Evolutionary conservation across 2,113 vertebrate species (phyloP).

Genomic region (Antidorcas marsupialis): DNA sequence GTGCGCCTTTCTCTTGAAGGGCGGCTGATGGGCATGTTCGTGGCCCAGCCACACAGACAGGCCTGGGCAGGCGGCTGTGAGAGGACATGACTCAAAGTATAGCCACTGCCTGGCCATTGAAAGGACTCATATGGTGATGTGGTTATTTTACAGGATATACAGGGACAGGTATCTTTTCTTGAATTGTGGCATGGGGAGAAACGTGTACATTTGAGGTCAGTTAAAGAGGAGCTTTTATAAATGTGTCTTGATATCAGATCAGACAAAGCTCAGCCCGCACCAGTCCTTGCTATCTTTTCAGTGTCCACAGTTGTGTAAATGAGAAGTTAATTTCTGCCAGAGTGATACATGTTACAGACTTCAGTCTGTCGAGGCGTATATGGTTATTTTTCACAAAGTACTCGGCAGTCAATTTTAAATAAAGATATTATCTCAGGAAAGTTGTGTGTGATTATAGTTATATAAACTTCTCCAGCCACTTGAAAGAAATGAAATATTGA

Average conservation of each 20-base stretch:
- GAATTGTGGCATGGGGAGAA: too few relatives aligned
- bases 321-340: background rate
- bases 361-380: background rate
- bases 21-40: background rate
- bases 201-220: background rate
- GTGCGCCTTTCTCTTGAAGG: background rate
- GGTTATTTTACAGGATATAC: background rate
- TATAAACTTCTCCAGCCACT: constrained; percentile 49
- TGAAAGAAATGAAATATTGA: constrained; percentile 71
- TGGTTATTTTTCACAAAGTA: constrained; percentile 44
- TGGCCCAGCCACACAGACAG: background rate
- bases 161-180: background rate
- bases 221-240: background rate
- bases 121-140: background rate
- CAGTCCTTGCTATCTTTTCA: background rate
- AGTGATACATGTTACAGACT: background rate
- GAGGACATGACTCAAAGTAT: rapidly evolving
- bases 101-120: background rate
- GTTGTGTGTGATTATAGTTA: constrained; percentile 22
- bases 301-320: background rate
- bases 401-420: constrained; percentile 41
- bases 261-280: background rate
- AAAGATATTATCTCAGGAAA: constrained; percentile 60
- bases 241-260: background rate
- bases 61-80: rapidly evolving